Percentiles rank a stretch among this genome's conserved stretches.
phyloP scores from a whole-genome alignment of 2,113 vertebrate species.

The Myiozetetes cayanensis region DNA sequence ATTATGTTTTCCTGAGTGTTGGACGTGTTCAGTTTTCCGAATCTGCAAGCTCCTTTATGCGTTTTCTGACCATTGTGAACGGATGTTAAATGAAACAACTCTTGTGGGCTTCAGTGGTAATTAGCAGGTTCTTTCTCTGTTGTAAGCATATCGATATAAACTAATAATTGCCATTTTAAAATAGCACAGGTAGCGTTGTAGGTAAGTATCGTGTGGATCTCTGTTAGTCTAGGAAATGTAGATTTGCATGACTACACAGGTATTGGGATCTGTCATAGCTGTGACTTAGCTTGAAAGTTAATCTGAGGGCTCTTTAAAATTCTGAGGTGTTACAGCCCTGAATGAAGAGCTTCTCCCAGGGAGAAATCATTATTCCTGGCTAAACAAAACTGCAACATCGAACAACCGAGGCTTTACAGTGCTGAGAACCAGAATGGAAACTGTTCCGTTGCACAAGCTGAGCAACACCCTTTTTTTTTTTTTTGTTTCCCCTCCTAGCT shows the following conservation, averaged over 20 bases:
- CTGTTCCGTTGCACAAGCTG: neutral
- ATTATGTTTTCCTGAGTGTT: neutral
- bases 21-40: neutral
- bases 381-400: neutral
- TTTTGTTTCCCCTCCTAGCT: neutral
- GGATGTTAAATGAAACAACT: neutral
- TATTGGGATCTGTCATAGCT: neutral
- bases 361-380: too few species aligned
- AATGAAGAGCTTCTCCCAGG: neutral
- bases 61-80: neutral
- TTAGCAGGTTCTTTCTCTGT: neutral
- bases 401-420: neutral
- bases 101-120: neutral
- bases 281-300: neutral
- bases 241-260: accelerated
- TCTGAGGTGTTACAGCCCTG: neutral
- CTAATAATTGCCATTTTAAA: too few species aligned
- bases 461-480: neutral
- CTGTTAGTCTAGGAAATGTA: neutral
- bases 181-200: accelerated
- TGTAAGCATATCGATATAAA: neutral
- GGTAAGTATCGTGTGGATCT: accelerated
- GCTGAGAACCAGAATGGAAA: accelerated
- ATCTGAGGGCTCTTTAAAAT: neutral
- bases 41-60: neutral